These are phyloP conservation scores for Muscicapa adusta DNA, from an alignment of 2,113 vertebrate species.

Conservation along the genomic window DNA sequence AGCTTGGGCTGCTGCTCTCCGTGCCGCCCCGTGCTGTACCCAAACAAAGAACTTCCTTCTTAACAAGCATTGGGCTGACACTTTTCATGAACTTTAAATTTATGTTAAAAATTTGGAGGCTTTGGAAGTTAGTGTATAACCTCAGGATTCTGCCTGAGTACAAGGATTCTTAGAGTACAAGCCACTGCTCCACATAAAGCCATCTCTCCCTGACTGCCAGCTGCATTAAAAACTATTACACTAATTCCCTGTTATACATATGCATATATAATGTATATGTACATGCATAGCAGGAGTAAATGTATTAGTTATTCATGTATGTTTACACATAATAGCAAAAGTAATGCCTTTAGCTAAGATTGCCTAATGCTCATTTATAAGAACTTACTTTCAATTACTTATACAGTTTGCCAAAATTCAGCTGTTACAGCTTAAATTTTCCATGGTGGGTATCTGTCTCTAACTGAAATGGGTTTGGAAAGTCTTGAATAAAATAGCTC, in stretches of 20 bases:
- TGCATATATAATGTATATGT: background rate
- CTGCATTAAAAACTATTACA: constrained; percentile 4
- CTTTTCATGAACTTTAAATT: constrained; percentile 30
- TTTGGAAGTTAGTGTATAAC: background rate
- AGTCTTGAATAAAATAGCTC: background rate
- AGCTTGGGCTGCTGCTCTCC: constrained; percentile 2
- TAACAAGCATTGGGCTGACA: background rate
- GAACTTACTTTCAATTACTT: background rate
- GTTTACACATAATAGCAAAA: background rate
- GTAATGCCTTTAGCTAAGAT: background rate
- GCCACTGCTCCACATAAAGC: background rate
- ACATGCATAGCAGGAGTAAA: background rate
- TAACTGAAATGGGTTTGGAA: background rate
- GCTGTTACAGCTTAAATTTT: constrained; percentile 18
- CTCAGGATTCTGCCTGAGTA: constrained; percentile 3
- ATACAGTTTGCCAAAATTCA: background rate
- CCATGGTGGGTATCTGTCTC: background rate
- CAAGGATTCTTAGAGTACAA: background rate
- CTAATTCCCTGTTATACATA: constrained; percentile 11
- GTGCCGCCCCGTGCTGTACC: background rate
- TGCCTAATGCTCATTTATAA: background rate
- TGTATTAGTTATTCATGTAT: background rate
- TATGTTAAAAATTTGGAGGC: background rate
- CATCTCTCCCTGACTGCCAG: background rate
- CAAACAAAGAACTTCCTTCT: constrained; percentile 52